Percentiles rank a stretch among this genome's conserved stretches.
Evolutionary conservation across 2,113 vertebrate species (phyloP).

Genomic region (Cervus canadensis): DNA sequence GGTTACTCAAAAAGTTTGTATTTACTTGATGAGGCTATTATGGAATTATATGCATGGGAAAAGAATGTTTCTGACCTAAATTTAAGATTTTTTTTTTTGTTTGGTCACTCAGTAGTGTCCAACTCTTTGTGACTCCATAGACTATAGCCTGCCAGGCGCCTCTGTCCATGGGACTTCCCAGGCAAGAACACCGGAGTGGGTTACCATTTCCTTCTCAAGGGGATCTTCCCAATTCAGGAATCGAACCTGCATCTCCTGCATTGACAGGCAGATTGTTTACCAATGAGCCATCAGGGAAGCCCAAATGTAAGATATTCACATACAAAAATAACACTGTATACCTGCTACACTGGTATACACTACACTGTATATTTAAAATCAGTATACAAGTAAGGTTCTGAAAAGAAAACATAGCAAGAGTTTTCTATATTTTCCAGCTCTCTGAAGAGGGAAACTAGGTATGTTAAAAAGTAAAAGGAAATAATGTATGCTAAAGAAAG

Average conservation of each 20-base stretch:
- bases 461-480: background rate
- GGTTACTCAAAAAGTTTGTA: background rate
- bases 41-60: background rate
- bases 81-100: background rate
- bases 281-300: background rate
- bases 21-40: background rate
- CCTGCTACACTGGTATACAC: background rate
- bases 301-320: constrained; percentile 2
- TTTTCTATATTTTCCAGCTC: background rate
- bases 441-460: background rate
- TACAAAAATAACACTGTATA: background rate
- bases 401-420: background rate
- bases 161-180: background rate
- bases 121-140: background rate
- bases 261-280: background rate
- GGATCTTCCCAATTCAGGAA: background rate
- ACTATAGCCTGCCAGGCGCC: background rate
- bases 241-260: background rate
- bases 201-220: background rate
- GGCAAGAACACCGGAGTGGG: background rate
- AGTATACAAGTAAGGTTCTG: background rate
- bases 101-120: background rate
- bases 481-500: background rate
- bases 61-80: background rate
- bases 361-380: background rate